Base-by-base conservation (phyloP, 2,113 vertebrate species). In the Oncorhynchus keta region DNA sequence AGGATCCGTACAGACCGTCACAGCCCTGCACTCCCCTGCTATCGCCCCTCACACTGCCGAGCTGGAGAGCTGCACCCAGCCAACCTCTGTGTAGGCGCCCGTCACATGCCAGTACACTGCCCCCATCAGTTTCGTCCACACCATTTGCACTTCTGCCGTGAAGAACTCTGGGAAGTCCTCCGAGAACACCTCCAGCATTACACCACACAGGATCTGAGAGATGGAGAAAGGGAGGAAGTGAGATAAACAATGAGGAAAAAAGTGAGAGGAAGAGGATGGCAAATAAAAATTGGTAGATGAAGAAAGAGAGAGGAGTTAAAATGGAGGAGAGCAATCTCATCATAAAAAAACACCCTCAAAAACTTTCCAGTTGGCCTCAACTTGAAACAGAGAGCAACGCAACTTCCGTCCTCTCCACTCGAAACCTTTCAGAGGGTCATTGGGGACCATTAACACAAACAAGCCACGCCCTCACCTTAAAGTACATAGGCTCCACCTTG, bases 401-500 rank as follows among this genome's bases (percentile, higher is more conserved):
- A 22, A 64, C 61, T 26, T 26, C 20, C 24, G 20, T 64, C 39
- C 39, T n/a, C 61, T n/a, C n/a, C 61, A 20, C 22, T 16, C 24
- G 12, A 32, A 30, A n/a, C 28, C 30, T 20, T 68, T 16, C n/a
- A 72, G 26, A 16, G 22, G 39, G n/a, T 8, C 22, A 24, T 55
- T 16, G 4, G 5, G 26, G 13, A 51, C n/a, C 6, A 55, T 2
- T 16, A 18, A 14, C 16, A 18, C 51, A 55, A 3, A 55, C 16
- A 55, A 55, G 51, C 51, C 51, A 55, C 14, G 3, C 51, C 51
- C 83, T 74, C 87, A 98, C 97, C 96, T 99, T 98, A 79, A 99
- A 99, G 91, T 98, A 99, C 80, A 99, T 86, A 0, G 97, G 97
- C 69, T 99, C 97, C 94, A 99, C 97, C 92, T 99, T 98, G 90